Percentiles rank a stretch among this genome's conserved stretches.
phyloP scores from a whole-genome alignment of 2,888 invertebrate species.

The Drosophila vallismaia region DNA sequence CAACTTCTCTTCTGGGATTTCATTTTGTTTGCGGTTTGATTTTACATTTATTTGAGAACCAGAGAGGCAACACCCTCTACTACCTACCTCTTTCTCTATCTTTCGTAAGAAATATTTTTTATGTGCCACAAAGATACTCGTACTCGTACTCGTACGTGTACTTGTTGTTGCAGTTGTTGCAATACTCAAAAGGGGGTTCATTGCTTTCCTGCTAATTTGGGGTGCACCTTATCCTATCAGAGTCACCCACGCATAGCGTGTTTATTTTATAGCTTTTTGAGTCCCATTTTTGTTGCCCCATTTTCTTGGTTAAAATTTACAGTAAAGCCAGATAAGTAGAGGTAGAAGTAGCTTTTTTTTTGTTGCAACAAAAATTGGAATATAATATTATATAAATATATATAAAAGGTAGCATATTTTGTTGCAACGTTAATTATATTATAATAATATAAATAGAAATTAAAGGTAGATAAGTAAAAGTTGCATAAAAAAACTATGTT shows the following conservation, averaged over 20 bases:
- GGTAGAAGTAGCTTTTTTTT: too few relatives aligned
- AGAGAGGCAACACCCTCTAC: background rate
- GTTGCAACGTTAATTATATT: too few relatives aligned
- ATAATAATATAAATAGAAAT: too few relatives aligned
- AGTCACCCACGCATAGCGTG: constrained; percentile 8
- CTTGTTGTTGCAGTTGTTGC: background rate
- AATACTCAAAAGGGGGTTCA: background rate
- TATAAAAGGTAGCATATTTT: too few relatives aligned
- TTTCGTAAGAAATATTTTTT: background rate
- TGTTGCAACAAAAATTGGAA: too few relatives aligned
- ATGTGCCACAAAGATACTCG: background rate
- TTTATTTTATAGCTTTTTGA: background rate
- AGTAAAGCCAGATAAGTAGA: background rate
- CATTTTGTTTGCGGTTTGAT: constrained; percentile 17
- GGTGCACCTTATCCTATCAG: constrained; percentile 10
- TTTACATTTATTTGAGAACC: constrained; percentile 17
- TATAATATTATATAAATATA: too few relatives aligned
- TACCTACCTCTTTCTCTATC: background rate
- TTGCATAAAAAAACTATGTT: too few relatives aligned
- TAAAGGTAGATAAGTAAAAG: too few relatives aligned
- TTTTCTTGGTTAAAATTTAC: background rate
- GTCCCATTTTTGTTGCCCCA: background rate
- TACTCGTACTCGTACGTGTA: background rate
- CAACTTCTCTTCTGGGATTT: constrained; percentile 1
- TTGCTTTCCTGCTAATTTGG: background rate